Evolutionary conservation across 64 coral and sea anemone species (phyloP).

Genomic region (Montipora efflorescens): DNA sequence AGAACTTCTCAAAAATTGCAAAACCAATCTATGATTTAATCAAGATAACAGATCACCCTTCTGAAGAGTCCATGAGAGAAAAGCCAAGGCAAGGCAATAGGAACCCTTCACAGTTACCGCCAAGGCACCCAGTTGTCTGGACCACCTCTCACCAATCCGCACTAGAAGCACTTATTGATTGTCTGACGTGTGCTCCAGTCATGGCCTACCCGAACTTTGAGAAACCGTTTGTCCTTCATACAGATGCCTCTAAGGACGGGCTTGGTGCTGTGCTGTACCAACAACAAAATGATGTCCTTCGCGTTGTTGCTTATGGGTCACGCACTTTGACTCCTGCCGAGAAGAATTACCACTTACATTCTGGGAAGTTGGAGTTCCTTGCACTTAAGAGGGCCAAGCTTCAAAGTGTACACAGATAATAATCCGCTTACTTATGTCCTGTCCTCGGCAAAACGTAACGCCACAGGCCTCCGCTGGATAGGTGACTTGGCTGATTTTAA

Average conservation of each 20-base stretch:
- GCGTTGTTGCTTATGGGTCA: slow-evolving; percentile 26
- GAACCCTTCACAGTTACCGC: slow-evolving; percentile 15
- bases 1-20: slow-evolving; percentile 49
- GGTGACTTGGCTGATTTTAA: too few species aligned
- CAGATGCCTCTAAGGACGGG: slow-evolving; percentile 47
- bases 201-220: slow-evolving; percentile 38
- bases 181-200: slow-evolving; percentile 19
- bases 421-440: too few species aligned
- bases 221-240: slow-evolving; percentile 51
- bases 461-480: too few species aligned
- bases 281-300: too few species aligned
- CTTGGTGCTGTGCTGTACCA: slow-evolving; percentile 64
- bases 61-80: not conserved
- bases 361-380: slow-evolving; percentile 47
- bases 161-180: slow-evolving; percentile 21
- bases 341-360: slow-evolving; percentile 40
- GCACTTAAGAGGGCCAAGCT: slow-evolving; percentile 18
- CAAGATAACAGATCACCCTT: slow-evolving; percentile 2
- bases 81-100: not conserved
- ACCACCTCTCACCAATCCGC: slow-evolving; percentile 26
- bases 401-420: too few species aligned
- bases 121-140: slow-evolving; percentile 43
- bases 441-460: too few species aligned
- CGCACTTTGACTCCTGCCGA: slow-evolving; percentile 37
- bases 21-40: slow-evolving; percentile 54